Evolutionary conservation across 1,140 invertebrate species (phyloP).

Genomic region (Eulimnadia texana): DNA sequence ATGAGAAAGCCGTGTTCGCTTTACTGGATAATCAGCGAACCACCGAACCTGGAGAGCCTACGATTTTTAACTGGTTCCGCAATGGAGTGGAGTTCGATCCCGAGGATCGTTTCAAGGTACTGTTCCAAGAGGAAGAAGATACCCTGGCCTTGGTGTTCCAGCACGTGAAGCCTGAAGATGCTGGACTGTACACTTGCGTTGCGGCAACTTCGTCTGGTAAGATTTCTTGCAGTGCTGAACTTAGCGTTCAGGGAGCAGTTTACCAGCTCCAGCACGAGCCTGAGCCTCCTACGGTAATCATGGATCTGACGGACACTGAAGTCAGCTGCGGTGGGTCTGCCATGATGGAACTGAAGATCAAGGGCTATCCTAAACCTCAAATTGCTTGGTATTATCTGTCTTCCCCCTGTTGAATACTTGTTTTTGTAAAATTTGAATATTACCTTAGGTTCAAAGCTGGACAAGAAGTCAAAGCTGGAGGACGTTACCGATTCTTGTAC

Average conservation of each 20-base stretch:
- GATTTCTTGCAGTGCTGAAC: slow-evolving; percentile 82
- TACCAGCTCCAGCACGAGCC: slow-evolving; percentile 66
- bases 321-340: slow-evolving; percentile 71
- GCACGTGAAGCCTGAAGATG: slow-evolving; percentile 82
- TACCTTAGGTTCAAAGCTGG: slow-evolving; percentile 55
- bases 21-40: slow-evolving; percentile 46
- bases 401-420: slow-evolving; percentile 7
- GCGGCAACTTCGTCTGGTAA: slow-evolving; percentile 81
- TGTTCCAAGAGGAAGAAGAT: slow-evolving; percentile 83
- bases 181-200: slow-evolving; percentile 85
- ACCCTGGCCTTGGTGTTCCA: slow-evolving; percentile 82
- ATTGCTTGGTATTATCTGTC: slow-evolving; percentile 50
- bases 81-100: slow-evolving; percentile 80
- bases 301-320: slow-evolving; percentile 50
- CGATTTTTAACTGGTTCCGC: slow-evolving; percentile 75
- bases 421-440: neutral
- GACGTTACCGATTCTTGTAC: slow-evolving; percentile 71
- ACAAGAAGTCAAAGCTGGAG: slow-evolving; percentile 59
- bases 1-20: slow-evolving; percentile 65
- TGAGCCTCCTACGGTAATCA: slow-evolving; percentile 53
- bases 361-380: slow-evolving; percentile 80
- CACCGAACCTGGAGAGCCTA: slow-evolving; percentile 56
- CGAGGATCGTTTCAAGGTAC: slow-evolving; percentile 82
- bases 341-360: slow-evolving; percentile 81
- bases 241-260: slow-evolving; percentile 76